Conservation (phyloP, 2,888 invertebrate species). For the Watsonalla binaria region DNA sequence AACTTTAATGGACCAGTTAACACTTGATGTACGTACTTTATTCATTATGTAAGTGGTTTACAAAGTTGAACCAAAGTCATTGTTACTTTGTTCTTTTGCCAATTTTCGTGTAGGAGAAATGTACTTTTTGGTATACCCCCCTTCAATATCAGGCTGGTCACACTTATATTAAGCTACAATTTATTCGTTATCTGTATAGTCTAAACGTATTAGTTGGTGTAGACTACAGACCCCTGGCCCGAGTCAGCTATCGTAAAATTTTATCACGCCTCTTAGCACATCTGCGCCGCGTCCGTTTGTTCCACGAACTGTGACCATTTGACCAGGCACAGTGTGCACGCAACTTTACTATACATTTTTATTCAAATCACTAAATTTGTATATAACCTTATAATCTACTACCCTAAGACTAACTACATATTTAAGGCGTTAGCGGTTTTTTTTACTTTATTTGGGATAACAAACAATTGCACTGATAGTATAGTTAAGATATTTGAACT, state of each 20-base stretch:
- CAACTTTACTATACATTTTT: slow-evolving; percentile 12
- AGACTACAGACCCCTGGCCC: slow-evolving; percentile 5
- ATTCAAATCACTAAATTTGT: slow-evolving; percentile 2
- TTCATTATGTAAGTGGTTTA: not conserved
- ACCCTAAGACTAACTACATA: too few species aligned
- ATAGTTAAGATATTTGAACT: too few species aligned
- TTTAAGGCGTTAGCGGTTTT: too few species aligned
- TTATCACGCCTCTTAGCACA: slow-evolving; percentile 43
- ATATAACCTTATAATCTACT: too few species aligned
- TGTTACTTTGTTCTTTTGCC: too few species aligned
- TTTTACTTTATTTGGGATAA: too few species aligned
- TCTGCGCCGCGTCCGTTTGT: slow-evolving; percentile 34
- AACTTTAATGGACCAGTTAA: not conserved
- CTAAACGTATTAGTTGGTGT: not conserved
- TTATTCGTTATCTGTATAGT: not conserved
- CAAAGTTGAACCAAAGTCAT: not conserved
- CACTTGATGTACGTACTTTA: not conserved
- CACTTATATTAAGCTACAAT: too few species aligned
- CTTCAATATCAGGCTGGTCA: too few species aligned
- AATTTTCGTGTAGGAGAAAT: too few species aligned
- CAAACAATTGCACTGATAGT: too few species aligned
- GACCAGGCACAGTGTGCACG: slow-evolving; percentile 4
- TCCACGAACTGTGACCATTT: slow-evolving; percentile 21
- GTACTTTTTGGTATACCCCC: too few species aligned
- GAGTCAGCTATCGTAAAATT: slow-evolving; percentile 37